A percentile compares a stretch with the other conserved stretches of the same genome.
Evolutionary conservation across 2,113 vertebrate genomes (phyloP).

Genomic region (Paracanthobrama guichenoti): DNA sequence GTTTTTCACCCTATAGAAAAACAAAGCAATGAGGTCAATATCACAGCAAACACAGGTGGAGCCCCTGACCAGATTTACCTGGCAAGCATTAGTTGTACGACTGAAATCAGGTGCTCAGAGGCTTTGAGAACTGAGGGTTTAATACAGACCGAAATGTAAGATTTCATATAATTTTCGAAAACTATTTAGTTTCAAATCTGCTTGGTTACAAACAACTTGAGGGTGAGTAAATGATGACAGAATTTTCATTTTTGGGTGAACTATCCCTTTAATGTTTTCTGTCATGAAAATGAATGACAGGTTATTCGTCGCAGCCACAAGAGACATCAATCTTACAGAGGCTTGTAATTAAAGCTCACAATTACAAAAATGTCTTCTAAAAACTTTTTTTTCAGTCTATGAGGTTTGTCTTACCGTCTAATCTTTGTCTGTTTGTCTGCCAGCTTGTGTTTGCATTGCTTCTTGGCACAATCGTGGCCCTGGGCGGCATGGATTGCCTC

Average conservation of each 20-base stretch:
- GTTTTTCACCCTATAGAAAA: constrained; percentile 54
- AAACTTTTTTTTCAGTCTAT: neutral
- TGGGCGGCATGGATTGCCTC: constrained; percentile 49
- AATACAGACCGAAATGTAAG: too few relatives aligned
- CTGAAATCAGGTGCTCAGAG: too few relatives aligned
- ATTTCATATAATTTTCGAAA: neutral
- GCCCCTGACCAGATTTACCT: neutral
- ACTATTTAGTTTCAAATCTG: too few relatives aligned
- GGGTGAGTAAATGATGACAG: too few relatives aligned
- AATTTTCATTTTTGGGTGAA: too few relatives aligned
- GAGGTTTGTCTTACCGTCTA: constrained; percentile 63
- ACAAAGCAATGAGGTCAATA: constrained; percentile 26
- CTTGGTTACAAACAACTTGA: too few relatives aligned
- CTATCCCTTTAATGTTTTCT: neutral
- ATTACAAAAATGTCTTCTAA: constrained; percentile 41
- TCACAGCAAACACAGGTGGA: constrained; percentile 3
- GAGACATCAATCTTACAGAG: constrained; percentile 22
- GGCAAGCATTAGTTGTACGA: neutral
- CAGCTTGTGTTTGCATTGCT: constrained; percentile 57
- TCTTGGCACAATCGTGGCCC: constrained; percentile 51
- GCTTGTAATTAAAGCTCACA: constrained; percentile 50
- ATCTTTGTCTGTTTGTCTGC: constrained; percentile 55
- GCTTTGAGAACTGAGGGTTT: too few relatives aligned
- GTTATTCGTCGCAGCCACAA: neutral
- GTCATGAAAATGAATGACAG: neutral